These are phyloP conservation scores for Apogon hyalosoma DNA, from an alignment of 2,797 vertebrate genomes.

Conservation along the genomic window DNA sequence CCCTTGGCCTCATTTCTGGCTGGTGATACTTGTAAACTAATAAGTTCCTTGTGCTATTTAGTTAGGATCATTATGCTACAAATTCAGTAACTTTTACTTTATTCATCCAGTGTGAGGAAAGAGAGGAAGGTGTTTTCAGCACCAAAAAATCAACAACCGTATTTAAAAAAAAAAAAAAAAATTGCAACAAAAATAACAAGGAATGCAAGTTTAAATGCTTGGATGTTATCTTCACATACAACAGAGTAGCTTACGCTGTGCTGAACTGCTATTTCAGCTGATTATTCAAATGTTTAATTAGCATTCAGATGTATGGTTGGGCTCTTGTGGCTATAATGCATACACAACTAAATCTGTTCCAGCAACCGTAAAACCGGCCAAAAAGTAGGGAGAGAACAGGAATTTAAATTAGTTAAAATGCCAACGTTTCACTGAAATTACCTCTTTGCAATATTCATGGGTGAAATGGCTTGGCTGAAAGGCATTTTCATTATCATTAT, in stretches of 20 bases:
- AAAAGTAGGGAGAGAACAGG: constrained; percentile 65
- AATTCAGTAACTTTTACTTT: constrained; percentile 82
- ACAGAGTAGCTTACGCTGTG: constrained; percentile 3
- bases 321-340: constrained; percentile 66
- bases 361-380: constrained; percentile 64
- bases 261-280: constrained; percentile 51
- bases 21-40: constrained; percentile 91
- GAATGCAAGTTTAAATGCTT: constrained; percentile 9
- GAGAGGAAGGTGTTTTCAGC: background rate
- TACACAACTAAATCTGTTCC: constrained; percentile 66
- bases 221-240: constrained; percentile 19
- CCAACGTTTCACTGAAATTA: constrained; percentile 77
- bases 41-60: constrained; percentile 86
- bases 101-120: constrained; percentile 30
- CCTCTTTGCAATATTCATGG: constrained; percentile 82
- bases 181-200: background rate
- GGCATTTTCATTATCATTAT: constrained; percentile 81
- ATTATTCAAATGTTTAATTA: constrained; percentile 81
- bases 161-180: constrained; percentile 5
- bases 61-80: constrained; percentile 86
- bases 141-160: background rate
- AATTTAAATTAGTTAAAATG: constrained; percentile 84
- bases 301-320: constrained; percentile 71
- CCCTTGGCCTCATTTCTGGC: constrained; percentile 97
- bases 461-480: constrained; percentile 77